Percentiles rank a stretch among this genome's conserved stretches.
These are phyloP conservation scores for Sarcophilus harrisii DNA, from an alignment of 2,797 vertebrate genomes.

Conservation along the genomic window DNA sequence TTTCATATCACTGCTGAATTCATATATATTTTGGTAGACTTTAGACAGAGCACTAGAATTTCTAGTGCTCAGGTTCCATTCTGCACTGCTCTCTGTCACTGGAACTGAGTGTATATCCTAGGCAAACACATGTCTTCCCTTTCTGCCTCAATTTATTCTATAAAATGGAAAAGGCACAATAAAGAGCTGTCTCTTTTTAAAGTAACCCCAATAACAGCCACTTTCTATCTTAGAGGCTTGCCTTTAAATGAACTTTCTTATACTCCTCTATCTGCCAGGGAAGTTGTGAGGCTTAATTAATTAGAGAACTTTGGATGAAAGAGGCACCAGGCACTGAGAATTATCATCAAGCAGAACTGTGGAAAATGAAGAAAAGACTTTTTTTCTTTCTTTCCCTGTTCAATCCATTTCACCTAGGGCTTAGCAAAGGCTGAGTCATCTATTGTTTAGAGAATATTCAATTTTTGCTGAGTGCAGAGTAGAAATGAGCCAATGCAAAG, in stretches of 20 bases:
- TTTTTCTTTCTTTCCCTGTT: conserved; percentile 80
- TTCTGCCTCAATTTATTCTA: conserved; percentile 59
- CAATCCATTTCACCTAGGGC: conserved; percentile 83
- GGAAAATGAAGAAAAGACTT: conserved; percentile 76
- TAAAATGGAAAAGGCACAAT: conserved; percentile 62
- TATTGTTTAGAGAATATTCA: conserved; percentile 82
- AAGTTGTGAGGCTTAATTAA: conserved; percentile 72
- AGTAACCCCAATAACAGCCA: conserved; percentile 60
- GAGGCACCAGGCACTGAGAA: conserved; percentile 61
- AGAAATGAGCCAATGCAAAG: conserved; percentile 74
- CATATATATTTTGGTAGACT: neutral
- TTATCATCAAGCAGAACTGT: conserved; percentile 73
- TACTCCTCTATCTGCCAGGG: conserved; percentile 67
- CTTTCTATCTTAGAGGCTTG: conserved; percentile 70
- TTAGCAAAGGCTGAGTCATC: conserved; percentile 82
- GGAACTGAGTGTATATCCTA: conserved; percentile 34
- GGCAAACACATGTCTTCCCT: conserved; percentile 46
- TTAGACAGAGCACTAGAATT: neutral
- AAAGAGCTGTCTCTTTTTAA: conserved; percentile 55
- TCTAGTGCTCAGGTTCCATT: conserved; percentile 6
- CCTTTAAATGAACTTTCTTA: conserved; percentile 73
- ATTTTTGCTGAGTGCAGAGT: conserved; percentile 79
- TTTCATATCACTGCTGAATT: conserved; percentile 6
- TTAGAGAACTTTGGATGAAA: conserved; percentile 74
- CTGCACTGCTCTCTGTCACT: neutral